A percentile compares a stretch with the other conserved stretches of the same genome.
These are phyloP conservation scores for Halocynthia aurantium DNA, from an alignment of 23 tunicate species.

Conservation along the genomic window DNA sequence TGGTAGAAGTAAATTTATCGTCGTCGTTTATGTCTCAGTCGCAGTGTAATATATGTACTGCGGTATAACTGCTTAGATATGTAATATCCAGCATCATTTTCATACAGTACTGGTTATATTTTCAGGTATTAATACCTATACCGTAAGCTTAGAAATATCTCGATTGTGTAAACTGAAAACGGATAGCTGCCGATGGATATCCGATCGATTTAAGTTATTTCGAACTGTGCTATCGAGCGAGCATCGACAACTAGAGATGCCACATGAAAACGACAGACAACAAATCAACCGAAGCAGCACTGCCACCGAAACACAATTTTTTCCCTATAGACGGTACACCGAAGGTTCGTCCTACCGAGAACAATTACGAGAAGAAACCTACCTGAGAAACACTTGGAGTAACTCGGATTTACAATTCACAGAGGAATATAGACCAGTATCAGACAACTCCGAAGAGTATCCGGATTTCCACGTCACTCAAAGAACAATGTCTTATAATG, in stretches of 20 bases:
- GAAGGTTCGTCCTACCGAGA: slow-evolving; percentile 5
- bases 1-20: too few relatives aligned
- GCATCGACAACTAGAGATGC: background rate
- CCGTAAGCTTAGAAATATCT: too few relatives aligned
- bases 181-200: too few relatives aligned
- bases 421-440: background rate
- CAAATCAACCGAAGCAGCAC: background rate
- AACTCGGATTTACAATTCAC: slow-evolving; percentile 3
- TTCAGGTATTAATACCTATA: too few relatives aligned
- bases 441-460: background rate
- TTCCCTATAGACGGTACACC: background rate
- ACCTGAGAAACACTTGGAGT: background rate
- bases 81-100: too few relatives aligned
- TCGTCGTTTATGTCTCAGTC: too few relatives aligned
- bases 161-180: too few relatives aligned
- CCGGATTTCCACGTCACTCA: background rate
- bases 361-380: background rate
- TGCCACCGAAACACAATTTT: background rate
- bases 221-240: too few relatives aligned
- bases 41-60: too few relatives aligned
- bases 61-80: too few relatives aligned
- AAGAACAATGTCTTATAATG: background rate
- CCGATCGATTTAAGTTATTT: too few relatives aligned
- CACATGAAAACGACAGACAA: background rate
- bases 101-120: too few relatives aligned